Percentiles rank a stretch among this genome's conserved stretches.
phyloP scores from a whole-genome alignment of 2,888 invertebrate species.

The Drosophila leonis region DNA sequence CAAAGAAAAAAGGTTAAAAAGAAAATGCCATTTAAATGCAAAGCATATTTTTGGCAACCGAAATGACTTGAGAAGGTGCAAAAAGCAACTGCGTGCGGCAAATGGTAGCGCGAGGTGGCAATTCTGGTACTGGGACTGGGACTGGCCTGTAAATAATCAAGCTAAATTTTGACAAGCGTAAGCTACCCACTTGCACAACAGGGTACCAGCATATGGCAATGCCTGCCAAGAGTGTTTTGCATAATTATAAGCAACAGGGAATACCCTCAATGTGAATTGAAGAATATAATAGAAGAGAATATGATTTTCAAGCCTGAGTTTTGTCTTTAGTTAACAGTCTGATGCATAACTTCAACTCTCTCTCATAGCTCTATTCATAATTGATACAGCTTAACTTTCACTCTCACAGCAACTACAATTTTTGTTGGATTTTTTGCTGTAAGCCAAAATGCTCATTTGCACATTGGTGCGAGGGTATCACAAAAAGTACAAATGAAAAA shows the following conservation, averaged over 20 bases:
- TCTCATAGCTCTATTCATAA: no score
- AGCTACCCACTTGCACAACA: constrained; percentile 19
- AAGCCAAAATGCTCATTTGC: constrained; percentile 9
- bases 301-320: no score
- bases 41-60: constrained; percentile 67
- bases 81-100: constrained; percentile 39
- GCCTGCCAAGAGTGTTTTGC: neutral
- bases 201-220: constrained; percentile 8
- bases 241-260: neutral
- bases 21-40: constrained; percentile 76
- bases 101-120: constrained; percentile 19
- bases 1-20: constrained; percentile 47
- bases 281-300: neutral
- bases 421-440: no score
- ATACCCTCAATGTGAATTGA: neutral
- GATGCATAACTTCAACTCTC: no score
- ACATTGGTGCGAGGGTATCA: constrained; percentile 31
- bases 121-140: neutral
- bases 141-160: constrained; percentile 60
- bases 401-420: no score
- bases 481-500: neutral
- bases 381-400: no score
- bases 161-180: constrained; percentile 56
- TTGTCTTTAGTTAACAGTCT: no score
- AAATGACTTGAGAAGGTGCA: constrained; percentile 56